A percentile compares a stretch with the other conserved stretches of the same genome.
Conservation (phyloP, 1,140 invertebrate genomes). For the Helicorthomorpha holstii region DNA sequence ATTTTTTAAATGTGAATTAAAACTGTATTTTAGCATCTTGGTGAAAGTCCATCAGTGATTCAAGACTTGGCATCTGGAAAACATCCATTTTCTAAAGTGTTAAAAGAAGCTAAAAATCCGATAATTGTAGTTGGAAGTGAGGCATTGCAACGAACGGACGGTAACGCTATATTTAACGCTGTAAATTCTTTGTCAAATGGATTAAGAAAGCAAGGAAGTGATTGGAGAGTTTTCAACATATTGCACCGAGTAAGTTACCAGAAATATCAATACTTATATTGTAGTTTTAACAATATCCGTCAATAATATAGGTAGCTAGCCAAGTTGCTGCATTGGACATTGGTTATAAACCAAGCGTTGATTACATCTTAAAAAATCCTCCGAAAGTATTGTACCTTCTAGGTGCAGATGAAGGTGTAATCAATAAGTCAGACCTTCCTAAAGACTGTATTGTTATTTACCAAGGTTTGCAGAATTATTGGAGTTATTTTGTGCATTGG, state of each 20-base stretch:
- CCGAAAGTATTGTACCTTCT: conserved; percentile 77
- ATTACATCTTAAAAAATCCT: conserved; percentile 42
- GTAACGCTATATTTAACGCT: conserved; percentile 51
- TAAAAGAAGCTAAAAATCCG: conserved; percentile 67
- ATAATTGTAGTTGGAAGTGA: conserved; percentile 82
- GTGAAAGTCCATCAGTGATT: conserved; percentile 52
- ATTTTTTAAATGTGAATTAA: neutral
- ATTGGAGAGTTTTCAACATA: conserved; percentile 73
- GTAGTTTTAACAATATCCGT: conserved; percentile 16
- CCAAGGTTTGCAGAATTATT: conserved; percentile 37
- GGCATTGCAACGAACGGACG: conserved; percentile 60
- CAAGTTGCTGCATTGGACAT: conserved; percentile 93
- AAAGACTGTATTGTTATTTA: conserved; percentile 80
- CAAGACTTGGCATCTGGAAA: conserved; percentile 51
- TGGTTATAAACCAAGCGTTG: conserved; percentile 69
- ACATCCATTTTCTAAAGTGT: conserved; percentile 53
- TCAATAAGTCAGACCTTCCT: conserved; percentile 59
- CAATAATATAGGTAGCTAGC: conserved; percentile 28
- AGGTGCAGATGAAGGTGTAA: conserved; percentile 73
- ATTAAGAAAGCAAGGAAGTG: conserved; percentile 23
- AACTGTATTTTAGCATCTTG: conserved; percentile 47
- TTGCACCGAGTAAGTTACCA: conserved; percentile 60
- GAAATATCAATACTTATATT: conserved; percentile 2
- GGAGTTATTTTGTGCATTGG: neutral
- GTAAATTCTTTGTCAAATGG: conserved; percentile 44